Percentiles rank a stretch among this genome's conserved stretches.
Evolutionary conservation across 2,888 invertebrate genomes (phyloP).

Genomic region (Himalopsyche tibetana): DNA sequence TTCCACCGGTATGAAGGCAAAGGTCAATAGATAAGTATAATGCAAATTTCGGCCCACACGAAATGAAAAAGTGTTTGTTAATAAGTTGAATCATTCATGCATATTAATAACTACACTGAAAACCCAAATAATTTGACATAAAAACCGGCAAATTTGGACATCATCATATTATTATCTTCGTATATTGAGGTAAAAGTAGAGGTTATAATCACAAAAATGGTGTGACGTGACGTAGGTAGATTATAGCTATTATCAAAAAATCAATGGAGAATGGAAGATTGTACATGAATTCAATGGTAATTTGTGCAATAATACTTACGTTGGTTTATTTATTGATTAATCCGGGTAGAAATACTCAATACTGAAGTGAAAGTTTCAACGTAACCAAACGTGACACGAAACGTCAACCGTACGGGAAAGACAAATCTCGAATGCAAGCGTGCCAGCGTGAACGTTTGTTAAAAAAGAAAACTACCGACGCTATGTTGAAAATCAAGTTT

Average conservation of each 20-base stretch:
- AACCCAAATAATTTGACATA: no score
- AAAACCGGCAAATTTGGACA: no score
- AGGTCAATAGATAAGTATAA: not conserved
- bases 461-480: slow-evolving; percentile 18
- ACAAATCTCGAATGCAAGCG: not conserved
- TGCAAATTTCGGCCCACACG: not conserved
- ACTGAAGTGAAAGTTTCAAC: not conserved
- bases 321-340: slow-evolving; percentile 19
- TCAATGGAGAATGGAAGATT: not conserved
- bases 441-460: not conserved
- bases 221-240: not conserved
- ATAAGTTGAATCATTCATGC: not conserved
- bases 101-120: not conserved
- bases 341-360: not conserved
- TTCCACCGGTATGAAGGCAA: not conserved
- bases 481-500: slow-evolving; percentile 15
- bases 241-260: not conserved
- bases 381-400: not conserved
- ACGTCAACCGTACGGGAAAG: not conserved
- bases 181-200: not conserved
- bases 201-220: not conserved
- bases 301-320: not conserved
- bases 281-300: not conserved
- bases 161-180: no score
- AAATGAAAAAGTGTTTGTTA: not conserved